Evolutionary conservation across 2,888 invertebrate genomes (phyloP).

Genomic region (Kryphioiulus occultus): DNA sequence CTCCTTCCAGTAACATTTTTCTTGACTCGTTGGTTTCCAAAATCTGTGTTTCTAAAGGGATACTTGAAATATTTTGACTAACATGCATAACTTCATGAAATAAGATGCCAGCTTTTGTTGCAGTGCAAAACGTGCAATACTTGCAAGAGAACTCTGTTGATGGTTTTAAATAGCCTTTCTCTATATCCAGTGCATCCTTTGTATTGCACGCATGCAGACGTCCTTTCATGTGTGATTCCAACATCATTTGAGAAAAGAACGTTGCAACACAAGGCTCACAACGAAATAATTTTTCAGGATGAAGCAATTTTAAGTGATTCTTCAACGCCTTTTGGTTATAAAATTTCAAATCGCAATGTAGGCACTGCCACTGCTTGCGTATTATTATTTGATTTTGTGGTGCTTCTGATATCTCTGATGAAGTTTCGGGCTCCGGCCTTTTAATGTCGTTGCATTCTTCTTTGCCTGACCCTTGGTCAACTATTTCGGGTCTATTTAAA

Average conservation of each 20-base stretch:
- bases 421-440: neutral
- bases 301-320: neutral
- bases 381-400: neutral
- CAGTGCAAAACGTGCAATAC: neutral
- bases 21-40: neutral
- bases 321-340: neutral
- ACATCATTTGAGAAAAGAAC: neutral
- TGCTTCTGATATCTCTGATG: neutral
- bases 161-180: neutral
- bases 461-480: neutral
- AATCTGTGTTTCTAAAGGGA: neutral
- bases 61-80: neutral
- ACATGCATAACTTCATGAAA: constrained; percentile 71
- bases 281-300: constrained; percentile 68
- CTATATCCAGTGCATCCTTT: neutral
- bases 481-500: neutral
- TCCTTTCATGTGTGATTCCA: neutral
- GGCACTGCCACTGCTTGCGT: neutral
- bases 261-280: constrained; percentile 74
- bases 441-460: neutral
- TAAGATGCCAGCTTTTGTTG: constrained; percentile 67
- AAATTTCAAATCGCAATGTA: neutral
- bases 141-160: neutral
- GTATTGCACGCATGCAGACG: neutral
- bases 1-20: neutral